Percentiles rank a stretch among this genome's conserved stretches.
Conservation (phyloP, 1,140 invertebrate genomes). For the Gonioctena quinquepunctata region DNA sequence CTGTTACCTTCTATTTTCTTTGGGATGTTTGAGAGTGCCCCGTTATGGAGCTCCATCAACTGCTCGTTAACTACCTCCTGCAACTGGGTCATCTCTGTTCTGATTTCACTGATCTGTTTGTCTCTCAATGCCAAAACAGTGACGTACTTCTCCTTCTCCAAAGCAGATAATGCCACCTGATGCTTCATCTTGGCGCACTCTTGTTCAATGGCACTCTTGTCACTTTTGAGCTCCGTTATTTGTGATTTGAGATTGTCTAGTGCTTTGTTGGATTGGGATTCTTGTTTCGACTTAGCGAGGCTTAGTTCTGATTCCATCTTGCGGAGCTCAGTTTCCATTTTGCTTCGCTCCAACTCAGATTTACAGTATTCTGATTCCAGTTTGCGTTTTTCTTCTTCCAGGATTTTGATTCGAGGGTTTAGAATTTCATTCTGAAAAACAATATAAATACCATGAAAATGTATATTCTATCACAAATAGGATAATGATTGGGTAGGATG, state of each 20-base stretch:
- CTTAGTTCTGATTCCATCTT: constrained; percentile 7
- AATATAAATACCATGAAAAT: too few species aligned
- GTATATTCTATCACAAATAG: too few species aligned
- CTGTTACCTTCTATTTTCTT: not conserved
- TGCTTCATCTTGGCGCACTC: constrained; percentile 41
- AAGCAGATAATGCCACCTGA: constrained; percentile 40
- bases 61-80: constrained; percentile 50
- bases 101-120: constrained; percentile 49
- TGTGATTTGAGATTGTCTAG: constrained; percentile 29
- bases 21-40: not conserved
- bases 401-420: constrained; percentile 20
- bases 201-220: constrained; percentile 36
- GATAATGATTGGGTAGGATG: too few species aligned
- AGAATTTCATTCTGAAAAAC: constrained; percentile 26
- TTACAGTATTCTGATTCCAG: not conserved
- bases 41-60: constrained; percentile 44
- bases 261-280: not conserved
- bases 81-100: constrained; percentile 48
- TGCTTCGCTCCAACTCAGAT: constrained; percentile 5
- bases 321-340: constrained; percentile 19
- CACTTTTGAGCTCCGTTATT: constrained; percentile 41
- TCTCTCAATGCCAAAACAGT: constrained; percentile 47
- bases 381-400: constrained; percentile 38
- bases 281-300: constrained; percentile 5
- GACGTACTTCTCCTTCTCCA: constrained; percentile 51